These are phyloP conservation scores for Choloepus hoffmanni DNA, from an alignment of 2,113 vertebrate genomes.

Conservation along the genomic window DNA sequence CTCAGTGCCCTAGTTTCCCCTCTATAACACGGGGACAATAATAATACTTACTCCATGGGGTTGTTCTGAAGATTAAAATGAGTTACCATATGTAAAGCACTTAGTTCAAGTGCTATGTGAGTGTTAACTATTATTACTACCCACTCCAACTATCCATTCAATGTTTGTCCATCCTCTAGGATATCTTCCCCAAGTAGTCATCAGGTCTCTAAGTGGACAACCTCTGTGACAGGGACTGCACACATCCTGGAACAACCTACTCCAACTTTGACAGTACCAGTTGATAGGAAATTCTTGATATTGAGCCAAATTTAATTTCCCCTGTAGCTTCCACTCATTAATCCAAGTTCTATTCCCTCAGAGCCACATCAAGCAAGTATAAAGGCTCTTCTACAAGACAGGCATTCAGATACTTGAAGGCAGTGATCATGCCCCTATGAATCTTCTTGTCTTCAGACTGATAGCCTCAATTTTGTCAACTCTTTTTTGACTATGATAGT, in stretches of 20 bases:
- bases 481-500: constrained; percentile 28
- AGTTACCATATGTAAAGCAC: too few relatives aligned
- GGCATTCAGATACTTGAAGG: neutral
- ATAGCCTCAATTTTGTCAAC: neutral
- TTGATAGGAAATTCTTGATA: neutral
- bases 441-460: neutral
- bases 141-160: neutral
- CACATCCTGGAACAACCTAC: neutral
- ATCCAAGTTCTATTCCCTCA: neutral
- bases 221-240: neutral
- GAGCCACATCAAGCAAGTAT: constrained; percentile 27
- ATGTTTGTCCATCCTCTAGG: neutral
- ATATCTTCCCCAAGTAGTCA: neutral
- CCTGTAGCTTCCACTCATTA: neutral
- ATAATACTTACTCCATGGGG: too few relatives aligned
- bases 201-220: neutral
- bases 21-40: too few relatives aligned
- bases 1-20: too few relatives aligned
- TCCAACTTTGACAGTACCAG: neutral
- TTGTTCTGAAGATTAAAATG: too few relatives aligned
- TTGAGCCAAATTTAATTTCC: neutral
- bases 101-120: too few relatives aligned
- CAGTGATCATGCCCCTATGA: neutral
- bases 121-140: neutral
- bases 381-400: neutral